A percentile compares a stretch with the other conserved stretches of the same genome.
Evolutionary conservation across 2,888 invertebrate genomes (phyloP).

Genomic region (Trichogramma dendrolimi): DNA sequence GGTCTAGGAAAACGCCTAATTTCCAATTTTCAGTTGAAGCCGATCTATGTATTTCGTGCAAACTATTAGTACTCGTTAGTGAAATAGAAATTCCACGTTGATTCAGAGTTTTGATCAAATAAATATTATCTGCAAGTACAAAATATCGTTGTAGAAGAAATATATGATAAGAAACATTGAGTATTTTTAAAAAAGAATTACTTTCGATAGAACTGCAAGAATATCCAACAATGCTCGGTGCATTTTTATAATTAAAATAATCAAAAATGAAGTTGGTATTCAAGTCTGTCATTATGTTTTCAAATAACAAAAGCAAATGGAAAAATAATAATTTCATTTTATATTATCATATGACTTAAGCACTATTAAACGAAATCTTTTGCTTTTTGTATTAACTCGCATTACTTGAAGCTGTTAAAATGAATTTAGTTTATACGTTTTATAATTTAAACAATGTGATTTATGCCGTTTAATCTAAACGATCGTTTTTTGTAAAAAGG

Average conservation of each 20-base stretch:
- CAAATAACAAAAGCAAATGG: too few species aligned
- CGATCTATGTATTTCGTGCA: neutral
- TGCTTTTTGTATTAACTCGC: too few species aligned
- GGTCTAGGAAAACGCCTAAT: neutral
- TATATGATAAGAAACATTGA: neutral
- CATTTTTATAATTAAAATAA: constrained; percentile 15
- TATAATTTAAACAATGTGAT: too few species aligned
- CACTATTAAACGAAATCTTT: too few species aligned
- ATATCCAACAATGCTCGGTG: constrained; percentile 8
- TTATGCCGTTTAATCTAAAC: too few species aligned
- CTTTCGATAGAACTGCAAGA: too few species aligned
- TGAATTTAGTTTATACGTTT: too few species aligned
- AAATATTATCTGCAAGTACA: neutral
- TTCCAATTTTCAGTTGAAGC: neutral
- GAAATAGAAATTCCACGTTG: neutral
- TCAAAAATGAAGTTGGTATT: constrained; percentile 14
- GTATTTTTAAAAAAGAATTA: neutral
- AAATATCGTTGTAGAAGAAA: neutral
- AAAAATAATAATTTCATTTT: too few species aligned
- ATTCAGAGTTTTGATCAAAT: neutral
- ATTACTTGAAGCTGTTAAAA: too few species aligned
- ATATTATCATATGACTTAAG: too few species aligned
- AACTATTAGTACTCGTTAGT: neutral
- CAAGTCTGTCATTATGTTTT: neutral
- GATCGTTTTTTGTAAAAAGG: too few species aligned